A percentile compares a stretch with the other conserved stretches of the same genome.
phyloP scores from a whole-genome alignment of 2,888 invertebrate species.

The Thymelicus lineola region DNA sequence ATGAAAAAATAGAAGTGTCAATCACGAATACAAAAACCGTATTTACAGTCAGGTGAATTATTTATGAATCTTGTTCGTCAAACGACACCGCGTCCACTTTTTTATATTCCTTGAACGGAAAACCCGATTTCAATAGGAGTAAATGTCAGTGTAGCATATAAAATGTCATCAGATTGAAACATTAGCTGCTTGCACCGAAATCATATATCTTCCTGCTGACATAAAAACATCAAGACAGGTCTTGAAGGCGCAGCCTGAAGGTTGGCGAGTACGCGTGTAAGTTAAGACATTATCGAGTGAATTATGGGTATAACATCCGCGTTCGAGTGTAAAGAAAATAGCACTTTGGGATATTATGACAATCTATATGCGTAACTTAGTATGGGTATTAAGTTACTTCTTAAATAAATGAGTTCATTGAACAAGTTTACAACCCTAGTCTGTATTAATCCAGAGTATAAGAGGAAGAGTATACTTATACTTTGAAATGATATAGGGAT shows the following conservation, averaged over 20 bases:
- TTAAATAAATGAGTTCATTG: too few relatives aligned
- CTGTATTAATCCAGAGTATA: too few relatives aligned
- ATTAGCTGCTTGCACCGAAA: conserved; percentile 14
- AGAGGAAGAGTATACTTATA: too few relatives aligned
- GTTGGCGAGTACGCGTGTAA: conserved; percentile 1
- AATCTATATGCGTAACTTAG: too few relatives aligned
- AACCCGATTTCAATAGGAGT: conserved; percentile 20
- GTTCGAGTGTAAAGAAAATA: too few relatives aligned
- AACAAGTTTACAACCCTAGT: too few relatives aligned
- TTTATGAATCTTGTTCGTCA: background rate
- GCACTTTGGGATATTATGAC: too few relatives aligned
- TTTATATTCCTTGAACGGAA: conserved; percentile 9
- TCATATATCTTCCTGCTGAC: conserved; percentile 40
- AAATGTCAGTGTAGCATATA: conserved; percentile 27
- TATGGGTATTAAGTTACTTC: too few relatives aligned
- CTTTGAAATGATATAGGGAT: too few relatives aligned
- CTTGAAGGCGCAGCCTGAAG: conserved; percentile 15
- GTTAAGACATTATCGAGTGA: background rate
- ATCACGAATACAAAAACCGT: background rate
- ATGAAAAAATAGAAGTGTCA: background rate
- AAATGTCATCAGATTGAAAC: conserved; percentile 42
- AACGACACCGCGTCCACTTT: background rate
- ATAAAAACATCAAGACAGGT: conserved; percentile 26
- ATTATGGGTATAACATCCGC: background rate
- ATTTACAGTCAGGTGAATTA: background rate